Evolutionary conservation across 2,113 vertebrate genomes (phyloP).

Genomic region (Toxotes jaculatrix): DNA sequence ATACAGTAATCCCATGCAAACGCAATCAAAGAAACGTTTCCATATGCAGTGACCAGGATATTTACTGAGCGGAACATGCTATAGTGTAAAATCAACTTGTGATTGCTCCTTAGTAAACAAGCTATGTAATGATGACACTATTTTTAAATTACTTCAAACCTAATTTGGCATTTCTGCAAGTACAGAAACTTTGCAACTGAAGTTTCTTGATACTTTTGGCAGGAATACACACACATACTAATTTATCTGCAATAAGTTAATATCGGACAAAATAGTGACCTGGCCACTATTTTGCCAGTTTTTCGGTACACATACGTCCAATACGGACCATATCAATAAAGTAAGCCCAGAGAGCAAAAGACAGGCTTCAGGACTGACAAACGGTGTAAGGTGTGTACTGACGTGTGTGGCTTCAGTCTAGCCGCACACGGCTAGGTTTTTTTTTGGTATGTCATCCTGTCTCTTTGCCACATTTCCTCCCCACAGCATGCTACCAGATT

Average conservation of each 20-base stretch:
- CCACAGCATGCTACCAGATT: not conserved
- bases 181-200: not conserved
- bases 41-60: not conserved
- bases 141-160: not conserved
- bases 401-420: not conserved
- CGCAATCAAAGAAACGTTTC: not conserved
- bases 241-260: not conserved
- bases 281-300: too few relatives aligned
- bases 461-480: not conserved
- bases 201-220: too few relatives aligned
- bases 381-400: not conserved
- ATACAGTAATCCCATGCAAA: too few relatives aligned
- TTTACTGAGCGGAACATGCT: not conserved
- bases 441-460: not conserved
- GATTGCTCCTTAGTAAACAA: not conserved
- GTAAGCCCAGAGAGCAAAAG: not conserved
- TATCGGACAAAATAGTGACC: not conserved
- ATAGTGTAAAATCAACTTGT: not conserved
- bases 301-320: not conserved
- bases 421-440: too few relatives aligned
- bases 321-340: not conserved
- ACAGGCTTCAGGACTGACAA: not conserved
- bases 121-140: not conserved
- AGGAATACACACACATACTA: too few relatives aligned
- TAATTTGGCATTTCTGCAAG: not conserved